phyloP scores from a whole-genome alignment of 2,888 invertebrate genomes.

The Drosophila picticornis region DNA sequence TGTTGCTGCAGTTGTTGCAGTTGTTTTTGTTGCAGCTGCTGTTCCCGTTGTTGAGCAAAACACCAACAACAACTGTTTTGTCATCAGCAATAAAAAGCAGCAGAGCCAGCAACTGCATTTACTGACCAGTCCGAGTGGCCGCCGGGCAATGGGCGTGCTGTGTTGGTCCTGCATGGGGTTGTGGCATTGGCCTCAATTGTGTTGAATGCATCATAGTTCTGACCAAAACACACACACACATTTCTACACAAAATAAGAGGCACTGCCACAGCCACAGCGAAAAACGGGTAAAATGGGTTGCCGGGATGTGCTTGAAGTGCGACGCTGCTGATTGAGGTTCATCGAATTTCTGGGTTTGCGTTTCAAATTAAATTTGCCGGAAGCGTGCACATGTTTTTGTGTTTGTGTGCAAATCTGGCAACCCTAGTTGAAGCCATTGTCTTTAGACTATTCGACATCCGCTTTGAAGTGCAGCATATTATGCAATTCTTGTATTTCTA shows the following conservation, averaged over 20 bases:
- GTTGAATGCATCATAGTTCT: conserved; percentile 47
- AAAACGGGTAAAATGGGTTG: conserved; percentile 13
- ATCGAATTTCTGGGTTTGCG: conserved; percentile 55
- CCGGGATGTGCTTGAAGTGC: conserved; percentile 9
- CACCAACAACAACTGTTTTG: conserved; percentile 54
- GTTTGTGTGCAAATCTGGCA: conserved; percentile 14
- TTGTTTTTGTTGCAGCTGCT: background rate
- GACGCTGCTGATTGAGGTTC: conserved; percentile 66
- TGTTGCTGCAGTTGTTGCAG: background rate
- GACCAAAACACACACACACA: conserved; percentile 39
- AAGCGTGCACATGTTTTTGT: conserved; percentile 35
- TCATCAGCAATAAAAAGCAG: conserved; percentile 53
- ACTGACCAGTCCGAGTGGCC: conserved; percentile 47
- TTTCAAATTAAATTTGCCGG: conserved; percentile 75
- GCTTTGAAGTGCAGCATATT: background rate
- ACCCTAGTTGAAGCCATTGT: background rate
- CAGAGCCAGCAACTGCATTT: conserved; percentile 57
- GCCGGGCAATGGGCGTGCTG: conserved; percentile 7
- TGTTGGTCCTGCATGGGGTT: conserved; percentile 25
- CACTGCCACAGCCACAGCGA: conserved; percentile 23
- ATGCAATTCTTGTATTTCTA: conserved; percentile 28
- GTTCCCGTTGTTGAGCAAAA: conserved; percentile 9
- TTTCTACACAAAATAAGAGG: conserved; percentile 26
- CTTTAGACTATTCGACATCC: conserved; percentile 3
- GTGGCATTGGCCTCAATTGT: conserved; percentile 23